Percentiles rank a stretch among this genome's conserved stretches.
Conservation (phyloP, 2,113 vertebrate genomes). For the Onychostoma macrolepis region DNA sequence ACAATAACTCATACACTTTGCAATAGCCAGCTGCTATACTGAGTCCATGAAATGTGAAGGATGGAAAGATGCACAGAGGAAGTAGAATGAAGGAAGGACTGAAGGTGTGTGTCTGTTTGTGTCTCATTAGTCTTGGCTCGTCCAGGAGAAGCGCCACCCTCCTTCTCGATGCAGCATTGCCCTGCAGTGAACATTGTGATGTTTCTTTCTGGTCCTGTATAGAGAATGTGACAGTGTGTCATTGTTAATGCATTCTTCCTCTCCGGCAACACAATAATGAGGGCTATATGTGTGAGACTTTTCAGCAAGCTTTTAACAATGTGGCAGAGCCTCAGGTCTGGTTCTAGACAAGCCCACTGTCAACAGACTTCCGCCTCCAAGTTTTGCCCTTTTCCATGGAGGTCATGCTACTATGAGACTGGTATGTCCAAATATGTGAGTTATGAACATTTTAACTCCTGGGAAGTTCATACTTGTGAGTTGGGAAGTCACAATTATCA, state of each 20-base stretch:
- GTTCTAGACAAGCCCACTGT: not conserved
- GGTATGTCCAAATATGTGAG: not conserved
- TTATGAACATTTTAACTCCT: not conserved
- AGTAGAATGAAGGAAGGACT: not conserved
- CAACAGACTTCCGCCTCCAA: not conserved
- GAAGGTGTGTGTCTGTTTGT: slow-evolving; percentile 29
- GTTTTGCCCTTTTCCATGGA: not conserved
- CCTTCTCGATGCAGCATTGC: slow-evolving; percentile 34
- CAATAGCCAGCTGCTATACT: not conserved
- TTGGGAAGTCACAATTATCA: not conserved
- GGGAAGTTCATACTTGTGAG: not conserved
- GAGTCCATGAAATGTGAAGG: not conserved
- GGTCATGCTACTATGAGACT: not conserved
- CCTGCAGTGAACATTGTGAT: slow-evolving; percentile 40
- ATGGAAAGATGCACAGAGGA: not conserved
- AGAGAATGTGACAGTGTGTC: slow-evolving; percentile 48
- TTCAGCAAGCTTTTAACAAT: slow-evolving; percentile 37
- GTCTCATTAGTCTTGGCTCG: slow-evolving; percentile 48
- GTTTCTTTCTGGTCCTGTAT: slow-evolving; percentile 18
- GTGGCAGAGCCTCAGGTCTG: slow-evolving; percentile 1
- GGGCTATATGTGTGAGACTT: slow-evolving; percentile 48
- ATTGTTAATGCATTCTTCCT: slow-evolving; percentile 50
- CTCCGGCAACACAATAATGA: slow-evolving; percentile 49
- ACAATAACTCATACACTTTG: not conserved
- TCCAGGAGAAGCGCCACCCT: slow-evolving; percentile 17